phyloP scores from a whole-genome alignment of 2,888 invertebrate genomes.

The Heliconius ethilla region DNA sequence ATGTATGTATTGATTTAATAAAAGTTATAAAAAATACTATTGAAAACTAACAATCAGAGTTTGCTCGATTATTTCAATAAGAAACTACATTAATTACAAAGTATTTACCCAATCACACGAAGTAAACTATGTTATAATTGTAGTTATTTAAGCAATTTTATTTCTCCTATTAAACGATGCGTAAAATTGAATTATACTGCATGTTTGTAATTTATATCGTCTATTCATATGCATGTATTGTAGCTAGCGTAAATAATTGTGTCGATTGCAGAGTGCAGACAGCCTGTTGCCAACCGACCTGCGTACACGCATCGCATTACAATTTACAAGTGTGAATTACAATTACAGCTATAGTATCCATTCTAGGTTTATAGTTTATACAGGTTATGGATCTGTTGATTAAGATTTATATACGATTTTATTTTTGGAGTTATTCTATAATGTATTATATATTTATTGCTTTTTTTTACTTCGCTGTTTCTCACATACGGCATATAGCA shows the following conservation, averaged over 20 bases:
- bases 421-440: background rate
- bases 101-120: background rate
- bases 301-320: conserved; percentile 38
- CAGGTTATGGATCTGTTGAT: background rate
- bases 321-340: conserved; percentile 28
- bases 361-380: background rate
- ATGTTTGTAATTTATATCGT: conserved; percentile 6
- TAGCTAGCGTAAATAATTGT: conserved; percentile 55
- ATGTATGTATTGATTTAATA: background rate
- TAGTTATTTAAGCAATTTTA: background rate
- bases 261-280: conserved; percentile 55
- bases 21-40: background rate
- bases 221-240: conserved; percentile 48
- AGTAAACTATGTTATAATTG: background rate
- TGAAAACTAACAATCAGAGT: background rate
- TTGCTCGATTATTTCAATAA: background rate
- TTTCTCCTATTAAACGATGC: conserved; percentile 3
- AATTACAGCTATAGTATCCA: background rate
- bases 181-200: conserved; percentile 4
- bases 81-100: conserved; percentile 5
- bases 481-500: too few relatives aligned
- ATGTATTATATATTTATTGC: too few relatives aligned
- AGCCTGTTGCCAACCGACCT: conserved; percentile 63
- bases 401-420: background rate
- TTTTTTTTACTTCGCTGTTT: too few relatives aligned